These are phyloP conservation scores for Myotis pilosus DNA, from an alignment of 2,797 vertebrate species.

Conservation along the genomic window DNA sequence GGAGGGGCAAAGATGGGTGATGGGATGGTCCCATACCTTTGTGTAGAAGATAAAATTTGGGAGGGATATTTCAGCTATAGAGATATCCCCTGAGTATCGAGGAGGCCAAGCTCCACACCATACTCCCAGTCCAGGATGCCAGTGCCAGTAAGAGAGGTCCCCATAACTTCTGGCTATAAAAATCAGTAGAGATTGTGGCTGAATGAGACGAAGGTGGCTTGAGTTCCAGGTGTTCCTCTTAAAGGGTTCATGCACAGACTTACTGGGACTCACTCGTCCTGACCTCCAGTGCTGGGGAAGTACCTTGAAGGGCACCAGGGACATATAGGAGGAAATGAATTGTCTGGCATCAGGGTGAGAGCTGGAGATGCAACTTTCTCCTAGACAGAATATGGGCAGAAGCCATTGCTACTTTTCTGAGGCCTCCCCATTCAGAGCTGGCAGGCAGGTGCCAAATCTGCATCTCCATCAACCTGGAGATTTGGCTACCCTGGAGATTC, in stretches of 20 bases:
- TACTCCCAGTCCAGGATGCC: neutral
- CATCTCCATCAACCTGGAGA: neutral
- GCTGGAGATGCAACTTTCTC: neutral
- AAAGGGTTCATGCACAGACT: neutral
- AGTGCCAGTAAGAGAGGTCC: neutral
- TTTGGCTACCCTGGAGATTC: neutral
- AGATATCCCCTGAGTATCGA: neutral
- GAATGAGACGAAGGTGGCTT: neutral
- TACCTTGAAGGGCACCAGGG: neutral
- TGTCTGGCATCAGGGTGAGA: neutral
- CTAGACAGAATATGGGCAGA: neutral
- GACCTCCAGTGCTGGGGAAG: neutral
- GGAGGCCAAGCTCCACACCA: neutral
- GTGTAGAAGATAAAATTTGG: neutral
- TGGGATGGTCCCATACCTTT: neutral
- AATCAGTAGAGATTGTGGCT: neutral
- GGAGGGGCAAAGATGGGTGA: neutral
- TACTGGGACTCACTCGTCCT: neutral
- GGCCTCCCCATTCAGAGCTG: neutral
- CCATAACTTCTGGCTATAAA: neutral
- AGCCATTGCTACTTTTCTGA: neutral
- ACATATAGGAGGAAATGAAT: neutral
- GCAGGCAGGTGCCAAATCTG: neutral
- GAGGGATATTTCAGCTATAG: neutral
- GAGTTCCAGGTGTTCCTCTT: neutral